These are phyloP conservation scores for Illadopsis cleaveri DNA, from an alignment of 2,113 vertebrate genomes.

Conservation along the genomic window DNA sequence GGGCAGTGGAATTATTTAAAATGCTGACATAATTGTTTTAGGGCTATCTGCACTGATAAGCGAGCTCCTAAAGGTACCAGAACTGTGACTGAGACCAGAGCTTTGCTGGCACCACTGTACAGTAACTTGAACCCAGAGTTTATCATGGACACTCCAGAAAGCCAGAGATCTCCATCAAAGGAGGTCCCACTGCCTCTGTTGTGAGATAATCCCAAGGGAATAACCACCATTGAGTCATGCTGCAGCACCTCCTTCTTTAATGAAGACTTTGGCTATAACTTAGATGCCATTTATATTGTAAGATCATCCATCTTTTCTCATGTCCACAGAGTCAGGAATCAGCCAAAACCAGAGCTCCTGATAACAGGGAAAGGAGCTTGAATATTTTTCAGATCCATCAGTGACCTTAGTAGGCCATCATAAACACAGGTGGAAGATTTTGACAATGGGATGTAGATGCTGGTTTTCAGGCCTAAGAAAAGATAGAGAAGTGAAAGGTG, in stretches of 20 bases:
- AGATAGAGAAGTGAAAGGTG: not conserved
- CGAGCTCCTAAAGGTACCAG: not conserved
- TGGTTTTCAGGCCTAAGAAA: not conserved
- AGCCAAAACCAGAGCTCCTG: not conserved
- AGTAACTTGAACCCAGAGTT: not conserved
- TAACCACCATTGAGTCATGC: not conserved
- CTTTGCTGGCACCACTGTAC: not conserved
- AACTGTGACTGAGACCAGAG: not conserved
- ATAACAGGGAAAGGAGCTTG: not conserved
- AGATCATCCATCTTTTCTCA: not conserved
- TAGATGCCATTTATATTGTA: not conserved
- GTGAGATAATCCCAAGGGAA: not conserved
- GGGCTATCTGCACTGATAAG: not conserved
- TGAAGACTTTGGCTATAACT: not conserved
- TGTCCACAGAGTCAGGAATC: not conserved
- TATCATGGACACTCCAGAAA: not conserved
- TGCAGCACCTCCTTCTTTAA: not conserved
- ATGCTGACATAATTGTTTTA: not conserved
- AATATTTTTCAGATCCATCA: not conserved
- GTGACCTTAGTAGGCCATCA: not conserved
- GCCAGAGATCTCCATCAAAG: not conserved
- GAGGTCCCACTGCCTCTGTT: not conserved
- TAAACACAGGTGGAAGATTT: not conserved
- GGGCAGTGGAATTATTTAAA: not conserved
- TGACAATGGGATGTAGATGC: not conserved